Evolutionary conservation across 2,888 invertebrate species (phyloP).

Genomic region (Formica aserva): DNA sequence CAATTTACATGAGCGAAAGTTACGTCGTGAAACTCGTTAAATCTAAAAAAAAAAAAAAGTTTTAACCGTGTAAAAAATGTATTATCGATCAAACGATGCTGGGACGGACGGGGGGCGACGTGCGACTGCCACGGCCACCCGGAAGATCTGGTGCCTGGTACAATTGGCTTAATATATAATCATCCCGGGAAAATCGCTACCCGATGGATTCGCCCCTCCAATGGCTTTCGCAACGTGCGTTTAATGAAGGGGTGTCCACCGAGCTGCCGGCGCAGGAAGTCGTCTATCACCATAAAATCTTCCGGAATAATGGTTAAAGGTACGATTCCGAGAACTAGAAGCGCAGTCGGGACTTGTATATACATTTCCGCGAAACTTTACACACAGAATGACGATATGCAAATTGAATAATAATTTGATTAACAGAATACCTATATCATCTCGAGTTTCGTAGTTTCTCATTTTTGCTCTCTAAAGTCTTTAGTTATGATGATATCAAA

Average conservation of each 20-base stretch:
- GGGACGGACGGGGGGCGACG: background rate
- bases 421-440: background rate
- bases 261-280: conserved; percentile 51
- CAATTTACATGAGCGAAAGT: conserved; percentile 44
- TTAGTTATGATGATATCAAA: background rate
- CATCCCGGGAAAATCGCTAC: conserved; percentile 40
- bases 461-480: background rate
- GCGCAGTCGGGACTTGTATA: background rate
- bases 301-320: conserved; percentile 52
- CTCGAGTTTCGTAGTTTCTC: background rate
- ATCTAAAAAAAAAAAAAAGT: background rate
- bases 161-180: conserved; percentile 30
- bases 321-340: conserved; percentile 55
- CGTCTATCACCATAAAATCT: conserved; percentile 68
- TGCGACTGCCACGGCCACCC: conserved; percentile 6
- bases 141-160: conserved; percentile 43
- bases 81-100: conserved; percentile 40
- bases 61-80: conserved; percentile 32
- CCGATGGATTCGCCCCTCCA: conserved; percentile 20
- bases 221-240: conserved; percentile 57
- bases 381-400: conserved; percentile 2
- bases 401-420: conserved; percentile 3
- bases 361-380: conserved; percentile 8
- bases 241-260: conserved; percentile 64
- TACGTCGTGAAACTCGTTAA: conserved; percentile 41